phyloP scores from a whole-genome alignment of 2,888 invertebrate species.

The Nemurella pictetii region DNA sequence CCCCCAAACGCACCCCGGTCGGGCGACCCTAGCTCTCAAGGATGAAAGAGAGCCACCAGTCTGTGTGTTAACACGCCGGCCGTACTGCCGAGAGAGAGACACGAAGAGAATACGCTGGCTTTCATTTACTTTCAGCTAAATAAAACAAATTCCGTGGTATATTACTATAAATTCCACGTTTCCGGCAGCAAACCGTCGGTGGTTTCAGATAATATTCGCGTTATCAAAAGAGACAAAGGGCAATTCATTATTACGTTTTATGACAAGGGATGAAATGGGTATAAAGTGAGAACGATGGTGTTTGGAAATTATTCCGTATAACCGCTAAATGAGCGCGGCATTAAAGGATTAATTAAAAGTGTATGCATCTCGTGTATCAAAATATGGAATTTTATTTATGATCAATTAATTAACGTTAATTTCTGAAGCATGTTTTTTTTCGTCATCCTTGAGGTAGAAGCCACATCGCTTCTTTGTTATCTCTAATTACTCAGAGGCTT shows the following conservation, averaged over 20 bases:
- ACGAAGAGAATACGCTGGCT: neutral
- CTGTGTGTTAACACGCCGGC: neutral
- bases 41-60: neutral
- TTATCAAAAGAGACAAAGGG: neutral
- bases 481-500: neutral
- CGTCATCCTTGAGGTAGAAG: neutral
- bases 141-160: neutral
- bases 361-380: neutral
- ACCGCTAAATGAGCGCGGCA: neutral
- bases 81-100: neutral
- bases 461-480: neutral
- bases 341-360: neutral
- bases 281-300: neutral
- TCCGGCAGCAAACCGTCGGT: neutral
- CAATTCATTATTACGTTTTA: neutral
- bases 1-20: neutral
- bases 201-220: neutral
- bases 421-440: neutral
- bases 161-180: neutral
- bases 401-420: neutral
- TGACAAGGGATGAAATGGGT: neutral
- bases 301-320: neutral
- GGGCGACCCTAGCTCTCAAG: neutral
- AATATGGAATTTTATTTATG: neutral
- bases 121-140: neutral